A percentile compares a stretch with the other conserved stretches of the same genome.
phyloP scores from a whole-genome alignment of 2,113 vertebrate genomes.

The Clarias magur region DNA sequence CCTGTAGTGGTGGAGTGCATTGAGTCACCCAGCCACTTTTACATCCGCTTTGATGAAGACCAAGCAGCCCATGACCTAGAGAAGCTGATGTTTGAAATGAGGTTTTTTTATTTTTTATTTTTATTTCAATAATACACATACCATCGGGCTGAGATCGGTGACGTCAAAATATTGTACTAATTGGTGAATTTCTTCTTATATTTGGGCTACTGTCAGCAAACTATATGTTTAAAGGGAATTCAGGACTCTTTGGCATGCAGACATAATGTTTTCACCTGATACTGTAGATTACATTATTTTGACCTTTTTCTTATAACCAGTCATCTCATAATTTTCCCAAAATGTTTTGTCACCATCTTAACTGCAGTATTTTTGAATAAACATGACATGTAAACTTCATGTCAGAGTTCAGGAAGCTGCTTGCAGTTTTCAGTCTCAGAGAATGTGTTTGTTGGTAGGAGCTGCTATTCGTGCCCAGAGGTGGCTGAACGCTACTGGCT shows the following conservation, averaged over 20 bases:
- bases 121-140: not conserved
- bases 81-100: constrained; percentile 92
- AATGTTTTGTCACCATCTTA: not conserved
- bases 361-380: not conserved
- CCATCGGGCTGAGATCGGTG: not conserved
- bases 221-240: not conserved
- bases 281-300: not conserved
- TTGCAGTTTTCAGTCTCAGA: not conserved
- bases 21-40: constrained; percentile 84
- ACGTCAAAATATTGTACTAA: not conserved
- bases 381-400: not conserved
- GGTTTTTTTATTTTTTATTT: constrained; percentile 65
- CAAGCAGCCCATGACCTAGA: constrained; percentile 75
- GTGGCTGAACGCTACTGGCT: constrained; percentile 82
- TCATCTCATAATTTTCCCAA: not conserved
- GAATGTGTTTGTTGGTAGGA: constrained; percentile 65
- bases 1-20: constrained; percentile 79
- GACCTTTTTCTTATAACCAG: not conserved
- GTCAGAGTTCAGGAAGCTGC: not conserved
- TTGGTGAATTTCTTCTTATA: not conserved
- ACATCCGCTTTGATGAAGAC: constrained; percentile 75
- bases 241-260: not conserved
- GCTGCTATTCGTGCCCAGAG: constrained; percentile 79
- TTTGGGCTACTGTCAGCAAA: not conserved
- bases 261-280: not conserved